Evolutionary conservation across 2,797 vertebrate genomes (phyloP).

Genomic region (Eremophila alpestris): DNA sequence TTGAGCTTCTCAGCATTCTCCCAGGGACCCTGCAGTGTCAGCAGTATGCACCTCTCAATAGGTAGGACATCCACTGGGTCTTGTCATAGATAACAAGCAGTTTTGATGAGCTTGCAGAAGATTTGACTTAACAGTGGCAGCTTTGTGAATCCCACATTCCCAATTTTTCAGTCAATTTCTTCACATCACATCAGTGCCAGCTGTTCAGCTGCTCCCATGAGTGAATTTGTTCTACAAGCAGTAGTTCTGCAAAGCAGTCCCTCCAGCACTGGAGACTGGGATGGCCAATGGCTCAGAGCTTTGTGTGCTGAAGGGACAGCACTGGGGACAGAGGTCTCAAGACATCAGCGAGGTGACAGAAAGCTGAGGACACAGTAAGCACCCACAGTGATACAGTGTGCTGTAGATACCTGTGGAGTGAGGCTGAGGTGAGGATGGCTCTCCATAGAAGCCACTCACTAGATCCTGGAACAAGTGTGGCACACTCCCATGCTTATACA

Average conservation of each 20-base stretch:
- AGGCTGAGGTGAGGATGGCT: neutral
- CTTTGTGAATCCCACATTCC: neutral
- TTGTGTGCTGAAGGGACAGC: neutral
- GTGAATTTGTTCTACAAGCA: neutral
- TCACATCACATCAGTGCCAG: neutral
- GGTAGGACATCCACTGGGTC: neutral
- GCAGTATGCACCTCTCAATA: neutral
- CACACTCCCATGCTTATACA: neutral
- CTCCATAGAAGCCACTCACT: neutral
- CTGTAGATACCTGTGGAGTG: neutral
- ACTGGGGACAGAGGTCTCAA: neutral
- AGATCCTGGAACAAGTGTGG: neutral
- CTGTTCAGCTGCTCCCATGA: neutral
- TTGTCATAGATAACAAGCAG: neutral
- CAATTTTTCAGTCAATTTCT: neutral
- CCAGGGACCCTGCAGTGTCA: neutral
- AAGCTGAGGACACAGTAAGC: neutral
- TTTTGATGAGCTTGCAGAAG: neutral
- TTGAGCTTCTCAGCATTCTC: neutral
- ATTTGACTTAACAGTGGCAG: neutral
- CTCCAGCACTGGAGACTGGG: neutral
- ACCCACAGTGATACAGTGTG: accelerated
- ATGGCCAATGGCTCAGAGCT: neutral
- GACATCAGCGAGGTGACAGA: neutral
- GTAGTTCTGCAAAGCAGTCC: neutral